These are phyloP conservation scores for Aphelenchoides besseyi DNA, from an alignment of 1,140 invertebrate species.

Conservation along the genomic window DNA sequence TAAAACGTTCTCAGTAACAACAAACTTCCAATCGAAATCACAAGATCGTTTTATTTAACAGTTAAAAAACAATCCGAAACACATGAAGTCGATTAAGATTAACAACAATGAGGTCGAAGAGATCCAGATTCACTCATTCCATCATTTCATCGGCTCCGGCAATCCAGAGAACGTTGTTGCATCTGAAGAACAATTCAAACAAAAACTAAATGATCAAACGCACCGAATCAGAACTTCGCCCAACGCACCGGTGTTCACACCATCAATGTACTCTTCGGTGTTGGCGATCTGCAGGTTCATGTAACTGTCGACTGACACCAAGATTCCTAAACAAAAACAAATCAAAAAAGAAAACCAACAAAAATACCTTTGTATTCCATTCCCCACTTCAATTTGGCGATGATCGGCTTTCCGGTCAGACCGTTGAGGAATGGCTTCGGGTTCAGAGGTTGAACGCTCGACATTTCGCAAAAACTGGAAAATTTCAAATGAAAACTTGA, in stretches of 20 bases:
- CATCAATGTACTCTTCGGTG: constrained; percentile 89
- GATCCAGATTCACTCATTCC: not conserved
- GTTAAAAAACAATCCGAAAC: not conserved
- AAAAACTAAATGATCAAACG: not conserved
- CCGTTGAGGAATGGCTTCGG: constrained; percentile 98
- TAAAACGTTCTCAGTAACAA: not conserved
- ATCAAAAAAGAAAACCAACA: constrained; percentile 32
- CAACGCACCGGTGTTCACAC: constrained; percentile 81
- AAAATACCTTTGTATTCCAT: constrained; percentile 90
- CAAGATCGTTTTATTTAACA: not conserved
- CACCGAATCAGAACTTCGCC: constrained; percentile 89
- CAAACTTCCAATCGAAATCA: not conserved
- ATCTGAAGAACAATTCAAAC: constrained; percentile 66
- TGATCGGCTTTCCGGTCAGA: constrained; percentile 90
- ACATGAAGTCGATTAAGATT: not conserved
- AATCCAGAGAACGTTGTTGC: constrained; percentile 97
- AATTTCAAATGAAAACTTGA: not conserved
- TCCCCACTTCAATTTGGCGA: constrained; percentile 98
- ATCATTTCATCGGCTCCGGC: constrained; percentile 79
- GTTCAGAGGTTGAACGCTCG: constrained; percentile 75
- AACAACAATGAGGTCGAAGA: not conserved
- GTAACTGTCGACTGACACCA: constrained; percentile 96
- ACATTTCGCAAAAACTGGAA: constrained; percentile 19
- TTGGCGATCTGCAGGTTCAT: constrained; percentile 98
- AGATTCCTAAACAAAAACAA: constrained; percentile 65